These are phyloP conservation scores for Lithobates sylvaticus DNA, from an alignment of 2,797 vertebrate genomes.

Conservation along the genomic window DNA sequence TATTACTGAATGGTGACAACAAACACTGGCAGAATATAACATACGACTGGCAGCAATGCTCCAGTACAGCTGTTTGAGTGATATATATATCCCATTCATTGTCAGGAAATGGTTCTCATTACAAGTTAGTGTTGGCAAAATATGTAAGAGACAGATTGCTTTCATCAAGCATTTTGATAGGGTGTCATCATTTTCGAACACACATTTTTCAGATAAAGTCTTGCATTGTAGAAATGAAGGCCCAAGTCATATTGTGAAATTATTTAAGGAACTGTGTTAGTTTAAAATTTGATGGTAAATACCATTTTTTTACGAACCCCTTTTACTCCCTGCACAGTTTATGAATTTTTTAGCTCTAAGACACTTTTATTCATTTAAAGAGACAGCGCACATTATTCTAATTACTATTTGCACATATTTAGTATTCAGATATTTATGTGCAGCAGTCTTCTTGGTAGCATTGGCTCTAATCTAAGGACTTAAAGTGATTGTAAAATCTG, in stretches of 20 bases:
- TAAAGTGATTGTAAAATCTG: no score
- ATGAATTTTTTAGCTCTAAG: no score
- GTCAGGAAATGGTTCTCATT: conserved; percentile 3
- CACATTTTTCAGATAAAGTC: not conserved
- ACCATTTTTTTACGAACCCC: no score
- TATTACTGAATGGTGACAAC: conserved; percentile 19
- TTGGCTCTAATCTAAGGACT: no score
- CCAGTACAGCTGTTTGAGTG: conserved; percentile 13
- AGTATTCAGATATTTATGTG: no score
- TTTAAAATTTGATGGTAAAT: not conserved
- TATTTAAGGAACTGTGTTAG: not conserved
- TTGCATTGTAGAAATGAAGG: not conserved
- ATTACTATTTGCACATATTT: no score
- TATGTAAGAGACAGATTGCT: conserved; percentile 1
- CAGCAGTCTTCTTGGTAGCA: no score
- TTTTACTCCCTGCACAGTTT: no score
- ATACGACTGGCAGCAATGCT: not conserved
- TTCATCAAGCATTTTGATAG: conserved; percentile 7
- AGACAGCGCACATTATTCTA: no score
- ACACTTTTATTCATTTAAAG: no score
- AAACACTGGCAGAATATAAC: conserved; percentile 17
- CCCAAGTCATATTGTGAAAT: not conserved
- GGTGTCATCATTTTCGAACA: not conserved
- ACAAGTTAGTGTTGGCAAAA: not conserved
- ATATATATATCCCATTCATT: conserved; percentile 5